Base-by-base conservation (phyloP, 2,113 vertebrate species). In the Silurus meridionalis region DNA sequence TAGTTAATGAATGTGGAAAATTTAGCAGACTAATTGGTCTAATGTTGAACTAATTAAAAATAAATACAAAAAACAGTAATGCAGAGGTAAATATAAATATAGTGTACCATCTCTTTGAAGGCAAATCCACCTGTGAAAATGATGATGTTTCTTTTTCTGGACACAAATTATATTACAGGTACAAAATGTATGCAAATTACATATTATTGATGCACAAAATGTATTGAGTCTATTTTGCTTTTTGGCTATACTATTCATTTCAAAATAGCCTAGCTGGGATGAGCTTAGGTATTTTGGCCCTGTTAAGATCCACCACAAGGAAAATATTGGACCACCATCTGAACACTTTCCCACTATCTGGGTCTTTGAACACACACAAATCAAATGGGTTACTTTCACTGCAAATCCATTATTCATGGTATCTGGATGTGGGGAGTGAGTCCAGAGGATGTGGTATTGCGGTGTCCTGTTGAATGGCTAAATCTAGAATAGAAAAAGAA, bases 391-490 rank as follows among this genome's bases (percentile, higher is more conserved):
- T n/a, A 14, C 80, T 83, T 91, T 88, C 83, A 89, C 55, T 50
- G n/a, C 87, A 85, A 79, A 85, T 69, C 77, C 86, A 86, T 90
- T 91, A 89, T 87, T 89, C 85, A 81, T 91, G 89, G 63, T 85
- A 92, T 93, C 90, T 93, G 91, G 91, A 92, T 87, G 83, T 77
- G 84, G 87, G 86, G 90, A 84, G 79, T 69, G 3, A 11, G 52
- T 87, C 88, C 84, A 86, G 87, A 92, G 90, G 92, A 94, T 92
- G 93, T 93, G 92, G 91, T 91, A 52, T 66, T 81, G 89, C 74
- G 55, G 37, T 37, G 63, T 84, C 84, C 78, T 69, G 37, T 66
- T 88, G 19, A 55, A 80, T 50, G 48, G 80, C 28, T 74, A 28
- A 63, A 63, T 88, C 80, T 85, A 89, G 79, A 78, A 74, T 81